These are phyloP conservation scores for Aldrovandia affinis DNA, from an alignment of 2,797 vertebrate genomes.

Conservation along the genomic window DNA sequence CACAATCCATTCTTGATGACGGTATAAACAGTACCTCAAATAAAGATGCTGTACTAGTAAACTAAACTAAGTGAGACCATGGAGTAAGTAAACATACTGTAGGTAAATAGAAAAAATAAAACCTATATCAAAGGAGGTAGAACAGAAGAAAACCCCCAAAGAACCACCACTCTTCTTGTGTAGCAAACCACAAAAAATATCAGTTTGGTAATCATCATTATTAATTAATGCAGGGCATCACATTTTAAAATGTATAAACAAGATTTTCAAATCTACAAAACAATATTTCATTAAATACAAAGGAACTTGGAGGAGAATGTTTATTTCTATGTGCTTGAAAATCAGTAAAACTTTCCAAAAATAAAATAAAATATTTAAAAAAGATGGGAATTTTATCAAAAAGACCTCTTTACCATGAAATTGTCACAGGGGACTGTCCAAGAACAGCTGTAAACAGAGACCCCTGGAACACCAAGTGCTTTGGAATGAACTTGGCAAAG, in stretches of 20 bases:
- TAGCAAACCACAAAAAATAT: too few species aligned
- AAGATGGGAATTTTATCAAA: not conserved
- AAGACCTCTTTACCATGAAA: not conserved
- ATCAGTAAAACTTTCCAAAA: not conserved
- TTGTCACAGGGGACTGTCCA: not conserved
- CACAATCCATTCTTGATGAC: too few species aligned
- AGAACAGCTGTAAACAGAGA: slow-evolving; percentile 16
- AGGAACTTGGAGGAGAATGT: not conserved
- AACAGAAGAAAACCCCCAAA: too few species aligned
- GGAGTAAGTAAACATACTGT: too few species aligned
- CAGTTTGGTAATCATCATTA: too few species aligned
- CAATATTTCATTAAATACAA: not conserved
- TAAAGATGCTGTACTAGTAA: too few species aligned
- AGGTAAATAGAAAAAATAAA: too few species aligned
- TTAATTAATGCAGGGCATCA: too few species aligned
- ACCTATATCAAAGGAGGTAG: too few species aligned
- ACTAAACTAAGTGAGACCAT: too few species aligned
- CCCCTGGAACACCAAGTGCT: not conserved
- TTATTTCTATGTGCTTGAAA: not conserved
- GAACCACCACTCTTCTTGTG: too few species aligned
- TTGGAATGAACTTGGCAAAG: slow-evolving; percentile 13
- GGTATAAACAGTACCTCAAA: too few species aligned
- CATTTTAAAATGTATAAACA: not conserved
- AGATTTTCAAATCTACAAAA: not conserved
- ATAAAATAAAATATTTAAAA: not conserved